phyloP scores from a whole-genome alignment of 2,797 vertebrate species.

The Oreortyx pictus region DNA sequence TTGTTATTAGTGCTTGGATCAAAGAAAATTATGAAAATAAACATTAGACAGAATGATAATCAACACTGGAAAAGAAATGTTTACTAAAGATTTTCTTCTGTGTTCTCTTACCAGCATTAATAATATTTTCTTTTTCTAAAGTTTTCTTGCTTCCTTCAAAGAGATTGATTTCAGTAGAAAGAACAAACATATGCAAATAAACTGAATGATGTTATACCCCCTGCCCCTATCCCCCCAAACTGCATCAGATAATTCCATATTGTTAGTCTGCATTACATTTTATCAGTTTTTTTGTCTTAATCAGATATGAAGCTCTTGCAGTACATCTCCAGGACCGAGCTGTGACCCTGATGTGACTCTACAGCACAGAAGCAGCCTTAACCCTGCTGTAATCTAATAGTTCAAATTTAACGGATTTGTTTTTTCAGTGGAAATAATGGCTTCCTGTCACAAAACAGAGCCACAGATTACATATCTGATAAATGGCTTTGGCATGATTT shows the following conservation, averaged over 20 bases:
- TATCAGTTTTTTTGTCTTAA: conserved; percentile 48
- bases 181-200: conserved; percentile 68
- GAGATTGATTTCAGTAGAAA: conserved; percentile 69
- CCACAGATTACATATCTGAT: conserved; percentile 59
- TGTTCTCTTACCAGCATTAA: conserved; percentile 67
- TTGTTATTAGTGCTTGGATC: conserved; percentile 74
- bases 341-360: conserved; percentile 47
- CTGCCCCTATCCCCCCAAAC: conserved; percentile 60
- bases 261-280: conserved; percentile 53
- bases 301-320: conserved; percentile 50
- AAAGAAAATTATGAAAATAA: conserved; percentile 79
- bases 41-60: conserved; percentile 76
- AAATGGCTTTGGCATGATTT: conserved; percentile 63
- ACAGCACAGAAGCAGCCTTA: conserved; percentile 53
- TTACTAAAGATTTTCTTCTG: conserved; percentile 69
- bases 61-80: conserved; percentile 73
- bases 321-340: conserved; percentile 42
- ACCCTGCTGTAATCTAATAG: conserved; percentile 69
- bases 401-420: conserved; percentile 68
- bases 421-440: conserved; percentile 71
- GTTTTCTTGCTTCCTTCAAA: conserved; percentile 77
- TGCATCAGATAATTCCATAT: conserved; percentile 56
- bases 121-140: conserved; percentile 64
- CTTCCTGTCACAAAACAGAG: conserved; percentile 70
- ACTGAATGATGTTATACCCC: conserved; percentile 65